These are phyloP conservation scores for Tineola bisselliella DNA, from an alignment of 2,888 invertebrate species.

Conservation along the genomic window DNA sequence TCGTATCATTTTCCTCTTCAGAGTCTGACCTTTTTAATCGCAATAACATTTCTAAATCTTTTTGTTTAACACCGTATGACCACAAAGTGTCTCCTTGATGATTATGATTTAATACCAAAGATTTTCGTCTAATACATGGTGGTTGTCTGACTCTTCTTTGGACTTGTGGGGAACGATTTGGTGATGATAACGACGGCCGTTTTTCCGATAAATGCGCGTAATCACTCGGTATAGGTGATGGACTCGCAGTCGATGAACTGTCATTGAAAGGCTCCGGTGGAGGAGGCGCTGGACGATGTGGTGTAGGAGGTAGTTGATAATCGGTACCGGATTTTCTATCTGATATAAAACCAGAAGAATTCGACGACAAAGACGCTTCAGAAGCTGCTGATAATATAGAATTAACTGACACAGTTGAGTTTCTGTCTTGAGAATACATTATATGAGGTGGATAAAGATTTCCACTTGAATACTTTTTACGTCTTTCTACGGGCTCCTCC, in stretches of 20 bases:
- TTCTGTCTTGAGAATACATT: conserved; percentile 42
- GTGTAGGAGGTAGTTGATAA: conserved; percentile 23
- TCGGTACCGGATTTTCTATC: conserved; percentile 47
- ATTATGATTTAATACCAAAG: conserved; percentile 37
- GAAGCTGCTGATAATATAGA: conserved; percentile 59
- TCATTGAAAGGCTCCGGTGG: conserved; percentile 51
- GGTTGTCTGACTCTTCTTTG: conserved; percentile 49
- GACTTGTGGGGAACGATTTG: conserved; percentile 45
- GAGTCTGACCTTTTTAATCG: conserved; percentile 54
- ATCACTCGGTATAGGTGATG: conserved; percentile 33
- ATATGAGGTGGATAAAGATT: conserved; percentile 26
- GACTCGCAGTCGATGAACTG: conserved; percentile 34
- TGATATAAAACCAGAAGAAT: conserved; percentile 59
- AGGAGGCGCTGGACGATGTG: conserved; percentile 57
- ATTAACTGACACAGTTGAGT: conserved; percentile 61
- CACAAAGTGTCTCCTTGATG: conserved; percentile 48
- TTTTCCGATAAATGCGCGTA: conserved; percentile 28
- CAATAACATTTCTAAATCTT: conserved; percentile 53
- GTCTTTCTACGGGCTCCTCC: conserved; percentile 45
- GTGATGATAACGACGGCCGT: conserved; percentile 45
- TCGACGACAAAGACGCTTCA: conserved; percentile 55
- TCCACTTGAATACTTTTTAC: conserved; percentile 40
- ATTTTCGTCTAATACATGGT: conserved; percentile 55
- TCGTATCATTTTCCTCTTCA: conserved; percentile 44
- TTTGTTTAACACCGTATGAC: conserved; percentile 60